Evolutionary conservation across 2,888 invertebrate genomes (phyloP), one percentile per base, ranked within the genome.

Genomic region (Parnassius apollo): DNA sequence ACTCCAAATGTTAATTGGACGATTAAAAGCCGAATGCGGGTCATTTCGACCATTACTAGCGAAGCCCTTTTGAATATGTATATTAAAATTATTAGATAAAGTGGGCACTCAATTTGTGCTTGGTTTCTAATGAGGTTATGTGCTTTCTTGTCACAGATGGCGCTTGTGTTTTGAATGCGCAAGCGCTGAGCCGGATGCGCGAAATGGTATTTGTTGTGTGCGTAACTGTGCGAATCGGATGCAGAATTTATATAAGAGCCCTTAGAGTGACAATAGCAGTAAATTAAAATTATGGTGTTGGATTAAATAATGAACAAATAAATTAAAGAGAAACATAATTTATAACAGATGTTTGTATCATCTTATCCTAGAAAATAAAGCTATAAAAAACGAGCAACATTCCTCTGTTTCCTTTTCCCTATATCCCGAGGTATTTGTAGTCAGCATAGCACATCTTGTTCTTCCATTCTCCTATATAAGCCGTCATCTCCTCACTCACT

Each of bases 61-160:
- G 81, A 73, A 85, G 88, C 88, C 88, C 88, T 87, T 91, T 91
- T 91, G 91, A 91, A 91, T 91, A 91, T 91, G 90, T 91, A 91
- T 89, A 91, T 82, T 88, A 90, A 90, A 84, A 91, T 91, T 91
- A 91, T 90, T 91, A 88, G 88, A 88, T 88, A 83, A 82, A 83
- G 78, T 80, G 82, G 75, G 78, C 76, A 70, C 69, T 78, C 80
- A 88, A 88, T 89, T 88, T 91, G 90, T 85, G 87, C 85, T 83
- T 85, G 88, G 85, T 88, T 88, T 89, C 87, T 91, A 91, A 91
- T 91, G 86, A 88, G 91, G 91, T 89, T 90, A 90, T 91, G 90
- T 82, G 91, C 91, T 91, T 90, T 89, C 91, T 87, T 89, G 91
- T 91, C 91, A 91, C 91, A 91, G 86, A 81, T 83, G 82, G 82